These are phyloP conservation scores for Bellardia pandia DNA, from an alignment of 2,888 invertebrate genomes.

Conservation along the genomic window DNA sequence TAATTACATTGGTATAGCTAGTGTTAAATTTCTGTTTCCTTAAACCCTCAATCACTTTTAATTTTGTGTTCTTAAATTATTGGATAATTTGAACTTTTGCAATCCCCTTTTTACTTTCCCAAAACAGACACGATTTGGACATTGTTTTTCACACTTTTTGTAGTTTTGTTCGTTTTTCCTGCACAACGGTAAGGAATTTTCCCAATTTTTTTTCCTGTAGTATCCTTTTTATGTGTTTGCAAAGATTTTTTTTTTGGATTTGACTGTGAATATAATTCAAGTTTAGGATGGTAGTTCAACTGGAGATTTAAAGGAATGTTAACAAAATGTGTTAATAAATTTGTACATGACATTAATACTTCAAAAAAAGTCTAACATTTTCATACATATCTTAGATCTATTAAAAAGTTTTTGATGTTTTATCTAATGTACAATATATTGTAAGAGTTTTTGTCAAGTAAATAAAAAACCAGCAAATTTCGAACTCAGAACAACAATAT, in stretches of 20 bases:
- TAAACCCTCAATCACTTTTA: conserved; percentile 29
- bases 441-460: too few relatives aligned
- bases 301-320: not conserved
- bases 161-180: not conserved
- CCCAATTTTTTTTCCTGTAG: not conserved
- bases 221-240: not conserved
- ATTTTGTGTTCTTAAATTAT: conserved; percentile 30
- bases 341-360: too few relatives aligned
- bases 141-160: conserved; percentile 54
- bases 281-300: not conserved
- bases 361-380: too few relatives aligned
- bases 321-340: too few relatives aligned
- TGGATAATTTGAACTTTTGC: conserved; percentile 48
- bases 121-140: conserved; percentile 5
- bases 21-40: conserved; percentile 5
- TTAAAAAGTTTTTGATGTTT: too few relatives aligned
- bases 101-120: not conserved
- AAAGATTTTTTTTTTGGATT: conserved; percentile 20
- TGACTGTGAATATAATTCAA: conserved; percentile 45
- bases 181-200: not conserved
- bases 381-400: too few relatives aligned
- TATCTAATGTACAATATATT: too few relatives aligned
- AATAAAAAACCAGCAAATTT: too few relatives aligned
- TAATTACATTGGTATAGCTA: not conserved
- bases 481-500: too few relatives aligned